These are phyloP conservation scores for Morpho achilles DNA, from an alignment of 2,888 invertebrate species.

Conservation along the genomic window DNA sequence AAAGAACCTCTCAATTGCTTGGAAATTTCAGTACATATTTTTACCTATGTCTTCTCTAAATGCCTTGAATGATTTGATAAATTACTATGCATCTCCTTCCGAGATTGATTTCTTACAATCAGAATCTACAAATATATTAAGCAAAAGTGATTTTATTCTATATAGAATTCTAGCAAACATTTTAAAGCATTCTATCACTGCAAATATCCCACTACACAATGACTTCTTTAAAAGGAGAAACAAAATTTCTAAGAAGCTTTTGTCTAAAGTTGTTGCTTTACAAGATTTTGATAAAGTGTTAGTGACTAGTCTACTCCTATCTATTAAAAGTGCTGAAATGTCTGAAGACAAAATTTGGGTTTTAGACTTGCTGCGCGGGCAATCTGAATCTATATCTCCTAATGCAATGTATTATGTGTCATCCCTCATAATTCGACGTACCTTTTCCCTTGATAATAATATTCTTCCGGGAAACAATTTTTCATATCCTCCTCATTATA, in stretches of 20 bases:
- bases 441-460: conserved; percentile 47
- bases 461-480: conserved; percentile 46
- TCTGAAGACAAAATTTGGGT: conserved; percentile 42
- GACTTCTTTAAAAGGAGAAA: conserved; percentile 36
- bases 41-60: conserved; percentile 60
- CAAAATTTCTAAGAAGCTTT: conserved; percentile 44
- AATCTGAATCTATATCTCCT: conserved; percentile 52
- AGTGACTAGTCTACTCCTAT: conserved; percentile 50
- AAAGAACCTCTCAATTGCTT: conserved; percentile 60
- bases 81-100: conserved; percentile 39
- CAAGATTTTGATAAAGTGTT: conserved; percentile 63
- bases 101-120: conserved; percentile 24
- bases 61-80: conserved; percentile 56
- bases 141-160: conserved; percentile 55
- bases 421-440: conserved; percentile 46
- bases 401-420: conserved; percentile 49
- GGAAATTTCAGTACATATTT: conserved; percentile 71
- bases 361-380: conserved; percentile 53
- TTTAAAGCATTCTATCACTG: conserved; percentile 31
- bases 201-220: conserved; percentile 22
- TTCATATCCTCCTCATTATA: conserved; percentile 59
- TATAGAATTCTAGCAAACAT: conserved; percentile 50
- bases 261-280: conserved; percentile 50
- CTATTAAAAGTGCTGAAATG: conserved; percentile 42
- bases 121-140: conserved; percentile 33